Conservation (phyloP, 2,797 vertebrate species). For the Anas flavirostris region DNA sequence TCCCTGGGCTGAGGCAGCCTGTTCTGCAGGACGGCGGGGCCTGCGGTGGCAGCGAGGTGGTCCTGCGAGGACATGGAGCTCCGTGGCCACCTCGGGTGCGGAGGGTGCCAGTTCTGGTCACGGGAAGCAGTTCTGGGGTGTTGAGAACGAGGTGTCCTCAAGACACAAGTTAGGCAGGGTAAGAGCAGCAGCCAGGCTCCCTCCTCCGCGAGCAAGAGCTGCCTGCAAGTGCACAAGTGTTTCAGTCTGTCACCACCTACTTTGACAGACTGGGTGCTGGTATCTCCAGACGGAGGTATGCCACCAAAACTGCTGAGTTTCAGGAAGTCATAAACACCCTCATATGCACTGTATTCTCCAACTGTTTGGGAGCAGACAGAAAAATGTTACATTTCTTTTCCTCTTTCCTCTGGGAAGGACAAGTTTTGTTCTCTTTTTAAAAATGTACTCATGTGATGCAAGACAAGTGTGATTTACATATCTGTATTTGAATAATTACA, state of each 20-base stretch:
- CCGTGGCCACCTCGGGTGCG: not conserved
- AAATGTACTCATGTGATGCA: not conserved
- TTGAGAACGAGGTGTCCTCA: not conserved
- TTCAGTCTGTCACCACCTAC: constrained; percentile 15
- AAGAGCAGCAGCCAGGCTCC: not conserved
- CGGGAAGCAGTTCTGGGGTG: not conserved
- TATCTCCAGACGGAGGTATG: constrained; percentile 1
- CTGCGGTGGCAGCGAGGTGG: not conserved
- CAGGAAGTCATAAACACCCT: not conserved
- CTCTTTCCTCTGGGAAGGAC: not conserved
- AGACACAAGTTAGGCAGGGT: not conserved
- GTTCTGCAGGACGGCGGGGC: not conserved
- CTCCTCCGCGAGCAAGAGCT: not conserved
- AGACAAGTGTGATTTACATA: not conserved
- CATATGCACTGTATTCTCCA: not conserved
- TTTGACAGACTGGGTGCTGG: not conserved
- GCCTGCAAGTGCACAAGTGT: not conserved
- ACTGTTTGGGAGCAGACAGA: not conserved
- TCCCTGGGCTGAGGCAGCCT: not conserved
- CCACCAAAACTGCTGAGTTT: not conserved
- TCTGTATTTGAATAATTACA: not conserved
- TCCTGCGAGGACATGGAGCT: not conserved
- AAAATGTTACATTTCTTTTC: not conserved
- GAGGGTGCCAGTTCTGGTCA: not conserved
- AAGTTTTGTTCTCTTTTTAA: not conserved